phyloP scores from a whole-genome alignment of 2,888 invertebrate species.

The Parnassius orleans region DNA sequence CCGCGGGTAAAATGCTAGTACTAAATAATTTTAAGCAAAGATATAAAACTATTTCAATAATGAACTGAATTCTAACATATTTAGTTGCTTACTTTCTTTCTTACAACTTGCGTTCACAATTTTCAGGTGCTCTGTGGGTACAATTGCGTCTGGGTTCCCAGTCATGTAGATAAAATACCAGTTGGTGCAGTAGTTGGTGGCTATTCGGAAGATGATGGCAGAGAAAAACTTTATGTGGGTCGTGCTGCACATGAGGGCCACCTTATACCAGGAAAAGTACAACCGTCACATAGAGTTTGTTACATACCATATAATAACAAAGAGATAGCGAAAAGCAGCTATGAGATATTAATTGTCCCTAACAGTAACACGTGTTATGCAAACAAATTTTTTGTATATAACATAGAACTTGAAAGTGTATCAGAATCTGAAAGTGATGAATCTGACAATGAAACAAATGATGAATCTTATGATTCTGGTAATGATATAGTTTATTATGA shows the following conservation, averaged over 20 bases:
- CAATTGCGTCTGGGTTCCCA: constrained; percentile 76
- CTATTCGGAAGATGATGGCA: constrained; percentile 60
- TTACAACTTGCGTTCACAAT: not conserved
- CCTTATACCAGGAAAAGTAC: constrained; percentile 89
- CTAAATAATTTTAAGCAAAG: too few species aligned
- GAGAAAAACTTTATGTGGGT: constrained; percentile 82
- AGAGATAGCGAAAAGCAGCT: constrained; percentile 43
- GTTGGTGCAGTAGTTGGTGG: constrained; percentile 85
- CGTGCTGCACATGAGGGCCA: constrained; percentile 86
- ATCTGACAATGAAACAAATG: not conserved
- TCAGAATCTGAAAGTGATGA: constrained; percentile 18
- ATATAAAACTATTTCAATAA: too few species aligned
- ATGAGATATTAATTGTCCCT: constrained; percentile 49
- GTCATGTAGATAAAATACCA: constrained; percentile 82
- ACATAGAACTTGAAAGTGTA: constrained; percentile 14
- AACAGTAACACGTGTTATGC: constrained; percentile 32
- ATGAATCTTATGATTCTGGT: too few species aligned
- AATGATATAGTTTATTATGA: too few species aligned
- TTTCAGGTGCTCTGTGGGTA: constrained; percentile 60
- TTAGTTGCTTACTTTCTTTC: too few species aligned
- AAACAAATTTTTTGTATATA: constrained; percentile 13
- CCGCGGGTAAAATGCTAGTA: too few species aligned
- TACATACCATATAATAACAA: constrained; percentile 82
- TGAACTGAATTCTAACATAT: too few species aligned
- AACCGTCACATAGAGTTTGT: constrained; percentile 83